phyloP scores from a whole-genome alignment of 2,113 vertebrate species.

The Sula dactylatra region DNA sequence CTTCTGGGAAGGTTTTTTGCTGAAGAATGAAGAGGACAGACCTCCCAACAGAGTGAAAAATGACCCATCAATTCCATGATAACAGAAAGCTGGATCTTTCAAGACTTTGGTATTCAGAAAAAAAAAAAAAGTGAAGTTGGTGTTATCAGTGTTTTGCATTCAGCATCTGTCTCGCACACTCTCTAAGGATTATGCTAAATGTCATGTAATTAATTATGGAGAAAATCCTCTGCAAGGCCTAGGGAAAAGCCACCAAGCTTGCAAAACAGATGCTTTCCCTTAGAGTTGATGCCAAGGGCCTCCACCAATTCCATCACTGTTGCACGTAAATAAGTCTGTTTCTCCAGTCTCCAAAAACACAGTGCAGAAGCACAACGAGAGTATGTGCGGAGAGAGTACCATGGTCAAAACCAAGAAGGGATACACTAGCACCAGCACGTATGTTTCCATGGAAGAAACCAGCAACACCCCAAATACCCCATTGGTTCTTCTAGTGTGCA shows the following conservation, averaged over 20 bases:
- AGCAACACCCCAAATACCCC: neutral
- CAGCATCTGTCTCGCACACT: slow-evolving; percentile 48
- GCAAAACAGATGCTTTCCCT: slow-evolving; percentile 12
- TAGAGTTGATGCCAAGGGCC: neutral
- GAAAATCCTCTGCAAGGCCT: neutral
- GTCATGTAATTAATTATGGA: slow-evolving; percentile 25
- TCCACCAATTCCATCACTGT: neutral
- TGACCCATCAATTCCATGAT: neutral
- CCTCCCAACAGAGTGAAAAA: slow-evolving; percentile 30
- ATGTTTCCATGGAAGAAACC: neutral
- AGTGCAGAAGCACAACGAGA: neutral
- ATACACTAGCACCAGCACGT: neutral
- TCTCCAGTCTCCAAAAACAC: neutral
- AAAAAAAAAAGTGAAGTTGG: neutral
- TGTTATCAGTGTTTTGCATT: slow-evolving; percentile 40
- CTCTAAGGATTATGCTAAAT: slow-evolving; percentile 40
- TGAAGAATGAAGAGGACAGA: neutral
- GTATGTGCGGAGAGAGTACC: neutral
- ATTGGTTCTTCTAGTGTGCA: neutral
- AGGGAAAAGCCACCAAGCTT: neutral
- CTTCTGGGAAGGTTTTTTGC: neutral
- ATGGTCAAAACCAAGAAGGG: neutral
- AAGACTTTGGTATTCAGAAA: neutral
- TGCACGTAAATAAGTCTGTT: neutral
- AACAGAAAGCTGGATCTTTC: slow-evolving; percentile 13